phyloP scores from a whole-genome alignment of 2,113 vertebrate species.

The Lota lota region DNA sequence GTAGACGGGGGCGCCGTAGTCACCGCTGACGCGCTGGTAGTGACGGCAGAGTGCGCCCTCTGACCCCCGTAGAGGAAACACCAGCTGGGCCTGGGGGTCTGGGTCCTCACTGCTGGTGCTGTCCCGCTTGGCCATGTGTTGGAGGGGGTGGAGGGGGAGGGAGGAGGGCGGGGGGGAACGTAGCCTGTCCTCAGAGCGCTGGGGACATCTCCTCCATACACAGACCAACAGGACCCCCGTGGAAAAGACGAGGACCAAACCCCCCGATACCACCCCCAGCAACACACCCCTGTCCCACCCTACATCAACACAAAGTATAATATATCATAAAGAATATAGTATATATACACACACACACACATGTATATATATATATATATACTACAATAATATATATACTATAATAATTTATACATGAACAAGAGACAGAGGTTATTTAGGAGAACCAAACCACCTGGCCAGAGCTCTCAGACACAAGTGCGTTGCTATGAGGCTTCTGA shows the following conservation, averaged over 20 bases:
- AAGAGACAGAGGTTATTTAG: too few relatives aligned
- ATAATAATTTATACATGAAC: too few relatives aligned
- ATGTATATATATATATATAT: too few relatives aligned
- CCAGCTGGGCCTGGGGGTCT: not conserved
- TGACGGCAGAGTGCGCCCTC: not conserved
- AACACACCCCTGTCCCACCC: too few relatives aligned
- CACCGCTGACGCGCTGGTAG: not conserved
- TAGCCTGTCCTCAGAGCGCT: not conserved
- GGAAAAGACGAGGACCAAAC: not conserved
- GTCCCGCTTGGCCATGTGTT: not conserved
- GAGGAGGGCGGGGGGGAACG: too few relatives aligned
- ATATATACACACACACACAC: too few relatives aligned
- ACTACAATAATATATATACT: too few relatives aligned
- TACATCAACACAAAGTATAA: too few relatives aligned
- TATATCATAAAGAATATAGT: too few relatives aligned
- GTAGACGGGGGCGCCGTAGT: not conserved
- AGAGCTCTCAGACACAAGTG: too few relatives aligned
- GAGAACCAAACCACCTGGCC: too few relatives aligned
- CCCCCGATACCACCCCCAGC: not conserved
- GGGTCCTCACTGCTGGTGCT: not conserved
- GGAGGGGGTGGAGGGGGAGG: not conserved
- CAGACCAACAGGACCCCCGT: not conserved
- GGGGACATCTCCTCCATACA: not conserved
- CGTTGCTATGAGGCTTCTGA: too few relatives aligned
- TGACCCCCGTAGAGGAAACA: not conserved